Evolutionary conservation across 2,113 vertebrate genomes (phyloP), one percentile per base, ranked within the genome.

Genomic region (Pavo muticus): DNA sequence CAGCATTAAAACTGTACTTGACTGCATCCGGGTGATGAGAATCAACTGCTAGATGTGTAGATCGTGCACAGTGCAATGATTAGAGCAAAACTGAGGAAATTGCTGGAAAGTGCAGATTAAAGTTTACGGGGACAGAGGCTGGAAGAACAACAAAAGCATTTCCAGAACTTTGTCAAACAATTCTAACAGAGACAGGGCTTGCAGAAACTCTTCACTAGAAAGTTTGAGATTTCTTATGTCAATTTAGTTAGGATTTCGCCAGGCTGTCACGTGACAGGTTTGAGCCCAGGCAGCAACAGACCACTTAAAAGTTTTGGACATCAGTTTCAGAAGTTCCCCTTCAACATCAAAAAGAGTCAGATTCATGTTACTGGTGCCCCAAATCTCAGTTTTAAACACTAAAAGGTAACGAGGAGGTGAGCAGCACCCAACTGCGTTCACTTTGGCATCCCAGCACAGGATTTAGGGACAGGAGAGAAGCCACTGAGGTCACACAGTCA

Each of bases 221-320:
- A 88, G 37, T 3, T 1, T 13, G 24, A 59, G 40, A 48, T 67
- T 77, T 2, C 3, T 73, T 30, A 37, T 3, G 10, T 61, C 50
- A 59, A 65, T 48, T 0, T 3, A 65, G 30, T 59, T 77, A 0
- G 0, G 59, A 50, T 70, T 47, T 18, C 12, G 4, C 25, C 12
- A 44, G 32, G n/a, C 15, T 70, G 10, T 29, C 76, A 42, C 0
- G 3, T 14, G 17, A 44, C 35, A 6, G 10, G 59, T 45, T 91
- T 48, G 45, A 74, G 57, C 57, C 80, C 3, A 57, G 21, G 10
- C 11, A 73, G 3, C n/a, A 78, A 75, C 3, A 35, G 1, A 4
- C 29, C 25, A 48, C 10, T 56, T 61, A 52, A 23, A 48, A 19
- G 7, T 20, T 84, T 19, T 75, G 32, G 40, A 17, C 20, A 73